A percentile compares a stretch with the other conserved stretches of the same genome.
Conservation (phyloP, 2,797 vertebrate species). For the Oreochromis mossambicus region DNA sequence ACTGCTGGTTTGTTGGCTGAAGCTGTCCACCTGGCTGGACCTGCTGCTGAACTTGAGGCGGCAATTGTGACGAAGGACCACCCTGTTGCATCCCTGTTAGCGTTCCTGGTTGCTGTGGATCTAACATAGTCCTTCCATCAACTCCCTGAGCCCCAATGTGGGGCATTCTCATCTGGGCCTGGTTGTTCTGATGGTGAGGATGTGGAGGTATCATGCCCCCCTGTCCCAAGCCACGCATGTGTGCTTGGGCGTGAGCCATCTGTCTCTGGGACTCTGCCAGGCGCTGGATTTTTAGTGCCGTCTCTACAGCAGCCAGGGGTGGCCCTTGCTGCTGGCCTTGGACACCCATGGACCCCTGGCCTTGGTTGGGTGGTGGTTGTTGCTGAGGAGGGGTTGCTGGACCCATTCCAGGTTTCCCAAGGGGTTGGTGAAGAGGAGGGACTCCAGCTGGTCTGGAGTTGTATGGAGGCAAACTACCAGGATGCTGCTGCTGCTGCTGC, state of each 20-base stretch:
- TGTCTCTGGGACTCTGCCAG: slow-evolving; percentile 93
- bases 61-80: slow-evolving; percentile 75
- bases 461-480: slow-evolving; percentile 81
- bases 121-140: slow-evolving; percentile 82
- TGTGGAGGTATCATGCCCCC: slow-evolving; percentile 78
- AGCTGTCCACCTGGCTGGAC: slow-evolving; percentile 69
- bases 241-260: slow-evolving; percentile 89
- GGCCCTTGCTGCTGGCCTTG: slow-evolving; percentile 82
- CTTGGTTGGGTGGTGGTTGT: slow-evolving; percentile 75
- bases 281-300: slow-evolving; percentile 94
- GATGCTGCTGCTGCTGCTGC: slow-evolving; percentile 70
- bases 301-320: slow-evolving; percentile 90
- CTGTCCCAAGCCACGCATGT: slow-evolving; percentile 78
- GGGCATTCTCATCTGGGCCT: slow-evolving; percentile 82
- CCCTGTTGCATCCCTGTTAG: slow-evolving; percentile 79
- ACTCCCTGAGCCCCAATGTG: slow-evolving; percentile 75
- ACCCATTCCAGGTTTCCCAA: slow-evolving; percentile 89
- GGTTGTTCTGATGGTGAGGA: slow-evolving; percentile 77
- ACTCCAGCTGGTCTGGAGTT: slow-evolving; percentile 76
- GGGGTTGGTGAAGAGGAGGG: slow-evolving; percentile 77
- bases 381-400: slow-evolving; percentile 85
- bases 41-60: slow-evolving; percentile 73
- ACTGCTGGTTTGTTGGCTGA: slow-evolving; percentile 81
- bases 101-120: slow-evolving; percentile 77
- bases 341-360: slow-evolving; percentile 80